phyloP scores from a whole-genome alignment of 2,113 vertebrate species.

The Chamaea fasciata region DNA sequence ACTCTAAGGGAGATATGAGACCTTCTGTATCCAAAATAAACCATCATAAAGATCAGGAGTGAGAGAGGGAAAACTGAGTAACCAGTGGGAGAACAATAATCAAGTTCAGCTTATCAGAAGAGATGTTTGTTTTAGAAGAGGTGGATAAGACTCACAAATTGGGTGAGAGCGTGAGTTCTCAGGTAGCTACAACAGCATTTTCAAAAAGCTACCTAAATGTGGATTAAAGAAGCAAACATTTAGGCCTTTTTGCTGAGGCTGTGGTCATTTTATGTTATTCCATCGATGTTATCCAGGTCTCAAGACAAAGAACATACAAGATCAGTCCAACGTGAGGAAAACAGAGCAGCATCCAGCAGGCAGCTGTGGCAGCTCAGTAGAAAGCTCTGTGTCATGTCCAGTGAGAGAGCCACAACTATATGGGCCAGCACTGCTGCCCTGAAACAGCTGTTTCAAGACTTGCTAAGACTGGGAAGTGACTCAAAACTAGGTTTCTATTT shows the following conservation, averaged over 20 bases:
- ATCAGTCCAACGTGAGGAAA: not conserved
- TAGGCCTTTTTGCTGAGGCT: not conserved
- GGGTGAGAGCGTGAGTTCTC: not conserved
- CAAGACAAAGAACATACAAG: not conserved
- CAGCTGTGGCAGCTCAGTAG: not conserved
- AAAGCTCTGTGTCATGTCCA: not conserved
- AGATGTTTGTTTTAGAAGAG: not conserved
- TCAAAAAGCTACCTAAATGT: not conserved
- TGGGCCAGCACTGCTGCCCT: not conserved
- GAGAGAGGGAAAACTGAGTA: not conserved
- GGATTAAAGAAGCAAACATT: not conserved
- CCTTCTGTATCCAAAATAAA: not conserved
- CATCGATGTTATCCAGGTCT: not conserved
- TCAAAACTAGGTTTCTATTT: not conserved
- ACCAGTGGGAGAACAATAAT: not conserved
- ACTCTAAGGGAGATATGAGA: not conserved
- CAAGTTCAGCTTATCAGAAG: not conserved
- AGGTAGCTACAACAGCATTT: not conserved
- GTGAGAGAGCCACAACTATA: not conserved
- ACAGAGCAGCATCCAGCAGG: not conserved
- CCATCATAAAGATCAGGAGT: not conserved
- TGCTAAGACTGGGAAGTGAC: not conserved
- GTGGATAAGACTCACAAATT: not conserved
- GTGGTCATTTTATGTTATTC: not conserved
- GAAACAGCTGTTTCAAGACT: not conserved